Conservation (phyloP, 1,140 invertebrate species). For the Leptinotarsa lineolata region DNA sequence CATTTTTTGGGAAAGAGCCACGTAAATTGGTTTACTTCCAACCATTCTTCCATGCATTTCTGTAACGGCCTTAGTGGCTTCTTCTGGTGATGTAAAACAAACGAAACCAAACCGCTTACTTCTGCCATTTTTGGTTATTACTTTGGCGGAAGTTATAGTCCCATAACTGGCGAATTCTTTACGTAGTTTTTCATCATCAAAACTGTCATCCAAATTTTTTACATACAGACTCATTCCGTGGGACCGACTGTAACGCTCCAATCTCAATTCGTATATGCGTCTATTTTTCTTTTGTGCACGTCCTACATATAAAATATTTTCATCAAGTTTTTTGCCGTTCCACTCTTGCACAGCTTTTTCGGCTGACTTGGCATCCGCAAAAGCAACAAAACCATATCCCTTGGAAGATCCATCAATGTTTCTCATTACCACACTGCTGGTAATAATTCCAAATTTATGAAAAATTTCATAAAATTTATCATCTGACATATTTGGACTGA, state of each 20-base stretch:
- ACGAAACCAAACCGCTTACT: slow-evolving; percentile 99
- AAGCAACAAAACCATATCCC: slow-evolving; percentile 99
- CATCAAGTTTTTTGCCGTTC: slow-evolving; percentile 84
- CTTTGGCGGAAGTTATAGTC: slow-evolving; percentile 97
- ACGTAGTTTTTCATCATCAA: slow-evolving; percentile 92
- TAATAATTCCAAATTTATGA: slow-evolving; percentile 90
- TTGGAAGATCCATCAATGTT: slow-evolving; percentile 89
- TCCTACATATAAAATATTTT: slow-evolving; percentile 87
- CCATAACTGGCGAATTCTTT: slow-evolving; percentile 95
- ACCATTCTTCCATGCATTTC: slow-evolving; percentile 98
- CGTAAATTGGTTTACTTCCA: slow-evolving; percentile 95
- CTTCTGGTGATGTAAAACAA: slow-evolving; percentile 96
- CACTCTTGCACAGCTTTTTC: slow-evolving; percentile 89
- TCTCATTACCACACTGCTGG: slow-evolving; percentile 92
- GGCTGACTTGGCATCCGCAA: slow-evolving; percentile 93
- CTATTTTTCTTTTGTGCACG: slow-evolving; percentile 99
- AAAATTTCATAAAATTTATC: slow-evolving; percentile 70
- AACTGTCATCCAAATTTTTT: slow-evolving; percentile 84
- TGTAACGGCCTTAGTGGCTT: slow-evolving; percentile 98
- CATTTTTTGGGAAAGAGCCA: slow-evolving; percentile 96
- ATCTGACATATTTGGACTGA: slow-evolving; percentile 68
- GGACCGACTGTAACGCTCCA: slow-evolving; percentile 89
- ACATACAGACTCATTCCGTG: slow-evolving; percentile 79
- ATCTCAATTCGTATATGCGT: slow-evolving; percentile 92
- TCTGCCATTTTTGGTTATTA: slow-evolving; percentile 92